These are phyloP conservation scores for Pantherophis vulpinus DNA, from an alignment of 2,797 vertebrate species.

Conservation along the genomic window DNA sequence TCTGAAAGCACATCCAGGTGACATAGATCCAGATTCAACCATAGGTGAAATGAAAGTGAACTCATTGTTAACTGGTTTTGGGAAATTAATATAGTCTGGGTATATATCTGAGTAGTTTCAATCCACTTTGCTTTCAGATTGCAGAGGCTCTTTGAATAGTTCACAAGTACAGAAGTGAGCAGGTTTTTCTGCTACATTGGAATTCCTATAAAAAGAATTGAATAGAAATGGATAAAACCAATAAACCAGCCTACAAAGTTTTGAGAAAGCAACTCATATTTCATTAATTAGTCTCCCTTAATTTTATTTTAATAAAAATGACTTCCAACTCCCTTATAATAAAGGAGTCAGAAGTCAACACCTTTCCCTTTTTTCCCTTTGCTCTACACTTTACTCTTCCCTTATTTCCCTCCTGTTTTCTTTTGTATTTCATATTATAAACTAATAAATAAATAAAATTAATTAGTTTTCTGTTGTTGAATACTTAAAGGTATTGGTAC, in stretches of 20 bases:
- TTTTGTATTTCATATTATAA: background rate
- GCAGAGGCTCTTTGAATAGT: background rate
- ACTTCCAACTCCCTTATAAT: too few relatives aligned
- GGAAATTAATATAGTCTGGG: background rate
- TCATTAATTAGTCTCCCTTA: background rate
- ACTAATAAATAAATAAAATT: background rate
- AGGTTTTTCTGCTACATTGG: background rate
- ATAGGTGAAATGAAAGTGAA: background rate
- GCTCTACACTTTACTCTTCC: background rate
- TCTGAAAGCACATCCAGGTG: background rate
- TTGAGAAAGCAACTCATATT: background rate
- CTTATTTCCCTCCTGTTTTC: background rate
- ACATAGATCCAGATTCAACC: background rate
- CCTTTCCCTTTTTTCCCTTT: background rate
- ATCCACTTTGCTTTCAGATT: background rate
- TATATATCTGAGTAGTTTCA: background rate
- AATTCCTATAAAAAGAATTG: background rate
- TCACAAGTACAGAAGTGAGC: too few relatives aligned
- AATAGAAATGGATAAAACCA: background rate
- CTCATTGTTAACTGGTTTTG: background rate
- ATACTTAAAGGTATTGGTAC: background rate
- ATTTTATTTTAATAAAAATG: too few relatives aligned
- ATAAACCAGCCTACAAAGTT: background rate
- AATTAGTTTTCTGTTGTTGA: background rate
- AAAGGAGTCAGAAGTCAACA: background rate